phyloP scores from a whole-genome alignment of 2,888 invertebrate genomes.

The Leptopilina myrica region DNA sequence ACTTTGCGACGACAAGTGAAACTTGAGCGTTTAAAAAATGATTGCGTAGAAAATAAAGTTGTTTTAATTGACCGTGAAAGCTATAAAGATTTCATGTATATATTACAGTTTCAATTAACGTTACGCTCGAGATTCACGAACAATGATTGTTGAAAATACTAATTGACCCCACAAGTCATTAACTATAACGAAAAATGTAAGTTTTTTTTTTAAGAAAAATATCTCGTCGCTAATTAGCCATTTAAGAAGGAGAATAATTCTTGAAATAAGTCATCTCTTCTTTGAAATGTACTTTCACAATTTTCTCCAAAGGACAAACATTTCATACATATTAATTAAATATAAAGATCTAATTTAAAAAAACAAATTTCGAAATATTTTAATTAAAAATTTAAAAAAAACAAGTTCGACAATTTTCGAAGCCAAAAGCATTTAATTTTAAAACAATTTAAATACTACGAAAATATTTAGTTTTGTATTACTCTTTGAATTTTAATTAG shows the following conservation, averaged over 20 bases:
- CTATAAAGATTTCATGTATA: not conserved
- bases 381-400: not conserved
- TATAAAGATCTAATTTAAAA: too few species aligned
- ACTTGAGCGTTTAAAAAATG: not conserved
- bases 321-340: too few species aligned
- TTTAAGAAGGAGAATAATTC: not conserved
- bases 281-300: not conserved
- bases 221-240: not conserved
- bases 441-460: too few species aligned
- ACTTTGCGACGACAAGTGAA: not conserved
- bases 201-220: not conserved
- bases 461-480: too few species aligned
- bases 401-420: not conserved
- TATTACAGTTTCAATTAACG: constrained; percentile 26
- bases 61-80: constrained; percentile 33
- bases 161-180: constrained; percentile 20
- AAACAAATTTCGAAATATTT: too few species aligned
- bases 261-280: not conserved
- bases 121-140: constrained; percentile 21
- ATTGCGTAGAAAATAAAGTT: constrained; percentile 13
- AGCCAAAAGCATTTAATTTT: too few species aligned
- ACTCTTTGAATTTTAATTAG: too few species aligned
- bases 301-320: too few species aligned
- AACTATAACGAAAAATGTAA: constrained; percentile 1
- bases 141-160: constrained; percentile 27